phyloP scores from a whole-genome alignment of 2,888 invertebrate genomes.

The Coenonympha glycerion region DNA sequence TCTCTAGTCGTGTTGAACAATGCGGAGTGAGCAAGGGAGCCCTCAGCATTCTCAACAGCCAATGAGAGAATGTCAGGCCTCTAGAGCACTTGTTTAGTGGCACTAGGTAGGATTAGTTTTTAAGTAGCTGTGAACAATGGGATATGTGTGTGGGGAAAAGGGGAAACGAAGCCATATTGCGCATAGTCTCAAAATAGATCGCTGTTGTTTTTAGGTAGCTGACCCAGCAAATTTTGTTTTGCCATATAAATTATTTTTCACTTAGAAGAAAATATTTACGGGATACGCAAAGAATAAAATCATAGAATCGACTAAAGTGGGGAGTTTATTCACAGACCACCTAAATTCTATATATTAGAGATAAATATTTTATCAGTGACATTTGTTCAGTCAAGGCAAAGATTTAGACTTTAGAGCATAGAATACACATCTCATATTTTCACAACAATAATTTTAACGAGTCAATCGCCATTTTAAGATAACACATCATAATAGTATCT shows the following conservation, averaged over 20 bases:
- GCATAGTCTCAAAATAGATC: constrained; percentile 4
- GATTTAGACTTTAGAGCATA: too few species aligned
- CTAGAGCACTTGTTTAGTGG: constrained; percentile 64
- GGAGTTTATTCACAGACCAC: too few species aligned
- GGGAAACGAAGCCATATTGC: constrained; percentile 48
- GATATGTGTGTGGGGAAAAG: constrained; percentile 41
- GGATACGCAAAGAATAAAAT: too few species aligned
- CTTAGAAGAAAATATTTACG: too few species aligned
- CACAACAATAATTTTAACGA: not conserved
- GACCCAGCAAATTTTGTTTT: too few species aligned
- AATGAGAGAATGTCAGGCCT: constrained; percentile 54
- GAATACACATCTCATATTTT: not conserved
- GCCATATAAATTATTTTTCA: too few species aligned
- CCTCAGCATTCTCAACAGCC: constrained; percentile 40
- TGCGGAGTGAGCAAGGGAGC: constrained; percentile 38
- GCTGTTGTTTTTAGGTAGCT: too few species aligned
- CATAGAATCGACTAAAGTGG: too few species aligned
- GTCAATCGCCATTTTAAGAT: not conserved
- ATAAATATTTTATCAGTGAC: too few species aligned
- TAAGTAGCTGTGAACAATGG: constrained; percentile 64
- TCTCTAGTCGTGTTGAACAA: constrained; percentile 19
- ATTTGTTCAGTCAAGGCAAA: too few species aligned
- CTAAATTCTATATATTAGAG: too few species aligned
- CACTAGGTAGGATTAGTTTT: constrained; percentile 72
- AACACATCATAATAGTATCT: constrained; percentile 5